A percentile compares a stretch with the other conserved stretches of the same genome.
phyloP scores from a whole-genome alignment of 2,113 vertebrate genomes.

The Rhabdornis inornatus region DNA sequence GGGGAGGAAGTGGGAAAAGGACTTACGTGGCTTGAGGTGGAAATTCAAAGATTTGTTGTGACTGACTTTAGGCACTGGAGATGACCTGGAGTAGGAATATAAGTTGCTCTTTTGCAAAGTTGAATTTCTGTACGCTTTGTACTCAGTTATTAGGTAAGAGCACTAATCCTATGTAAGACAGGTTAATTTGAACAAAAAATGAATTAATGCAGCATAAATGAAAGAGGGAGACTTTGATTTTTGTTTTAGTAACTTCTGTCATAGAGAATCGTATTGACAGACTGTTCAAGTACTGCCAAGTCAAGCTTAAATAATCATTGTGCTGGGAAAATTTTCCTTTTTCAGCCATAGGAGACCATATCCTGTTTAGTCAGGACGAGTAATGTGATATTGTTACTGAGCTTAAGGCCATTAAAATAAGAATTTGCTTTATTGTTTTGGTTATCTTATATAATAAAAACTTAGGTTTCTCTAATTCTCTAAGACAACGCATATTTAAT shows the following conservation, averaged over 20 bases:
- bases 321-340: not conserved
- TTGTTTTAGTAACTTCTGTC: not conserved
- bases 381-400: not conserved
- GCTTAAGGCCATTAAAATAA: not conserved
- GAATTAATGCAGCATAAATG: not conserved
- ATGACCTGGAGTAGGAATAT: not conserved
- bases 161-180: not conserved
- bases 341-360: not conserved
- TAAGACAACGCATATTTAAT: not conserved
- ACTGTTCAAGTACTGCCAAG: not conserved
- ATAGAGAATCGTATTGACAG: not conserved
- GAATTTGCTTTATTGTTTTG: not conserved
- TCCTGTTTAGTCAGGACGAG: not conserved
- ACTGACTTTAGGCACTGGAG: not conserved
- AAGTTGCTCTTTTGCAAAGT: not conserved
- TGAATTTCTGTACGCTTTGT: not conserved
- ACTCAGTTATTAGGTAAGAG: not conserved
- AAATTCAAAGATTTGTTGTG: not conserved
- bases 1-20: not conserved
- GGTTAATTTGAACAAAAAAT: not conserved
- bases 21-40: not conserved
- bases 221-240: not conserved
- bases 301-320: slow-evolving; percentile 13
- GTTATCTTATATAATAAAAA: not conserved
- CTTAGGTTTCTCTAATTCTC: not conserved